phyloP scores from a whole-genome alignment of 2,113 vertebrate genomes.

The Peromyscus leucopus region DNA sequence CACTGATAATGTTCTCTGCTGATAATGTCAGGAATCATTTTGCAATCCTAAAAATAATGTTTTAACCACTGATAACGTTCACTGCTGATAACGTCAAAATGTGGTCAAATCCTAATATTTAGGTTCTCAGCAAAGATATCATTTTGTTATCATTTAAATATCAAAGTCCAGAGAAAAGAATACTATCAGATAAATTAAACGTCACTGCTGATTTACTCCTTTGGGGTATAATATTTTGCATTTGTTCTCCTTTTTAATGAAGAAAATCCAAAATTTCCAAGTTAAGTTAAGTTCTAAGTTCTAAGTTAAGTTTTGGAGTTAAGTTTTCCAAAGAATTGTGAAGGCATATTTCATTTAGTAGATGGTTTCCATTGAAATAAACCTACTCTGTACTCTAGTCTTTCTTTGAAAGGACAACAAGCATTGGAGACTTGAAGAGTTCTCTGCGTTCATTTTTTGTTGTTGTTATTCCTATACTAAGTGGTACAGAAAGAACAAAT shows the following conservation, averaged over 20 bases:
- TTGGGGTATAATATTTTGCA: background rate
- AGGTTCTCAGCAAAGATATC: background rate
- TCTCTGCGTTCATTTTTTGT: background rate
- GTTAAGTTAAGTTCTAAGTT: background rate
- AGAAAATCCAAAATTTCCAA: background rate
- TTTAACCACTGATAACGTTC: background rate
- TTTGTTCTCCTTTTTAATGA: background rate
- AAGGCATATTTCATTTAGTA: background rate
- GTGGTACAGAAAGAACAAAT: background rate
- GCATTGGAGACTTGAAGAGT: background rate
- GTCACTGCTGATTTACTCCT: background rate
- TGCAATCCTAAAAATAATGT: background rate
- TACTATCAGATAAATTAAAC: background rate
- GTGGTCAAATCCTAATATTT: background rate
- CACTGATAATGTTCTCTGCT: background rate
- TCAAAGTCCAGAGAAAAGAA: background rate
- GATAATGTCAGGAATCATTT: background rate
- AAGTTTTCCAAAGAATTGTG: background rate
- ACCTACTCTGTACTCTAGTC: background rate
- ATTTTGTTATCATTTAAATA: background rate
- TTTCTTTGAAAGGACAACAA: background rate
- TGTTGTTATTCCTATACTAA: background rate
- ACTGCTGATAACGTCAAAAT: background rate
- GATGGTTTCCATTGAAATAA: background rate
- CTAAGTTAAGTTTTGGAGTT: background rate